Conservation (phyloP, 1,140 invertebrate species). For the Wiebesia pumilae region DNA sequence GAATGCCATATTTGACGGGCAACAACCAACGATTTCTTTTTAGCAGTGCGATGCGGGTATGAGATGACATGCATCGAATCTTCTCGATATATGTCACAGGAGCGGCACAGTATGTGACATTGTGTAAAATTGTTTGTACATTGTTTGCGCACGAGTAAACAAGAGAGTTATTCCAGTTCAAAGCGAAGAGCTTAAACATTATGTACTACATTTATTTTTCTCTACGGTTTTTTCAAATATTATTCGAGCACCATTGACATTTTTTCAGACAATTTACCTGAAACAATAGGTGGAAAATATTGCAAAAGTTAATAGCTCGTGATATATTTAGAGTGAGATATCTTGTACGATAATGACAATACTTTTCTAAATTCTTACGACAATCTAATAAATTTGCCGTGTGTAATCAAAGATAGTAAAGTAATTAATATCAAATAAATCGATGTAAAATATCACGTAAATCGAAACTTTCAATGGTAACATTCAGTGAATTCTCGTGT, state of each 20-base stretch:
- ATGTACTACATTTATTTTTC: background rate
- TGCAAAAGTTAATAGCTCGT: background rate
- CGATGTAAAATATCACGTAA: too few species aligned
- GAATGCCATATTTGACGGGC: conserved; percentile 43
- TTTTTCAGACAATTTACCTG: background rate
- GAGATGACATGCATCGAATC: conserved; percentile 37
- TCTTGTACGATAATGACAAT: too few species aligned
- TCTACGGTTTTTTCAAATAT: background rate
- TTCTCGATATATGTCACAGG: background rate
- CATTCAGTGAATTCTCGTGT: too few species aligned
- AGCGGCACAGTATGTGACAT: background rate
- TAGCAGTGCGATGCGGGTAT: background rate
- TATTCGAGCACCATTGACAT: too few species aligned
- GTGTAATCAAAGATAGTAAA: too few species aligned
- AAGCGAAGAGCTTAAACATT: conserved; percentile 26
- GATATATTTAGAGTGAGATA: too few species aligned
- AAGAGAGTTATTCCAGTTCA: conserved; percentile 8
- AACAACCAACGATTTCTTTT: conserved; percentile 9
- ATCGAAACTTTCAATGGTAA: too few species aligned
- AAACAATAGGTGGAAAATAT: background rate
- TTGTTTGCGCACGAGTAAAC: background rate
- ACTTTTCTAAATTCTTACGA: too few species aligned
- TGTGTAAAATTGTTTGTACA: conserved; percentile 18
- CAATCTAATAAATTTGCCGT: too few species aligned
- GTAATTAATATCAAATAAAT: too few species aligned